Evolutionary conservation across 2,888 invertebrate species (phyloP), one percentile per base, ranked within the genome.

Genomic region (Oxytorus armatus): DNA sequence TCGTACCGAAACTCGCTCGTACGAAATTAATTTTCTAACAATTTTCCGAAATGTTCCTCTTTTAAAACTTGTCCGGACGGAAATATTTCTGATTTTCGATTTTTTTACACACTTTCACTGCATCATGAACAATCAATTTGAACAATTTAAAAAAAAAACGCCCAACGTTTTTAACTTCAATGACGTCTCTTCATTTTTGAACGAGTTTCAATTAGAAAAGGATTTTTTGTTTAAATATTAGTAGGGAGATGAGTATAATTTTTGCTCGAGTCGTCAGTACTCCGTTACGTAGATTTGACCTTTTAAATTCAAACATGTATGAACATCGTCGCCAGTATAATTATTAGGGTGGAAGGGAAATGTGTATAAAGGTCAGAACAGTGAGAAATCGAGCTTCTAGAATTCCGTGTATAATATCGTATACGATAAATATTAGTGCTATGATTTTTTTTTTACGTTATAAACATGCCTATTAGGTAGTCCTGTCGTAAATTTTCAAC

Each of bases 291-390:
- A 29, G 53, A 47, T 65, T 44, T 82, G 80, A 82, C 80, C 80
- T 80, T 80, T 80, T 42, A 29, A 16, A 65, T 23, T 70, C 29
- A 68, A 55, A 44, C 36, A 51, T 61, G 70, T 79, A 29, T 3
- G 74, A 59, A 73, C 77, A 82, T 75, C 65, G 77, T 70, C 57
- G 42, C 68, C n/a, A 68, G 59, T 65, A 77, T 77, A 78, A 80
- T 82, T 82, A 83, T 77, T 68, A 69, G 77, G 63, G 77, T 79
- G 82, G 72, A 77, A 82, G 68, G 59, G 74, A 69, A 77, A 25
- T 63, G 70, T 65, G 47, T 63, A 66, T 72, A 82, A 82, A 82
- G 83, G 83, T 83, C 79, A 81, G 59, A 47, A 33, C 44, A 23
- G 10, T 29, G 49, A 73, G 51, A 68, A 76, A 68, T 77, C 63